Evolutionary conservation across 2,113 vertebrate genomes (phyloP).

Genomic region (Dunckerocampus dactyliophorus): DNA sequence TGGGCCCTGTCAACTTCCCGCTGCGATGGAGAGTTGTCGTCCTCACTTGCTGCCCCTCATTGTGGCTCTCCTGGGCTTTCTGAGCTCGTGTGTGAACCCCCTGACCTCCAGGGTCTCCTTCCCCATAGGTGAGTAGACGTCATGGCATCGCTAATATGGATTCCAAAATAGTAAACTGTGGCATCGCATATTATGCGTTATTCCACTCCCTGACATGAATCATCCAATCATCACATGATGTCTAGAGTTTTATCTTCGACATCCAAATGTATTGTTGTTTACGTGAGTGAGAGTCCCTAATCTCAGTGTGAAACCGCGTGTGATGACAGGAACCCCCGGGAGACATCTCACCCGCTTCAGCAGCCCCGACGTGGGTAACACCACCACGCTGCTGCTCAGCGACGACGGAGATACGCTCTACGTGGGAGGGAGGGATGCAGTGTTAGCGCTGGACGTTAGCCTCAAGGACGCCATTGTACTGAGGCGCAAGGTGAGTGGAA

Average conservation of each 20-base stretch:
- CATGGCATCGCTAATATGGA: no score
- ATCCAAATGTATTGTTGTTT: background rate
- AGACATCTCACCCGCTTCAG: slow-evolving; percentile 56
- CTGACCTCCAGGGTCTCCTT: slow-evolving; percentile 66
- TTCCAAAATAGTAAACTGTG: background rate
- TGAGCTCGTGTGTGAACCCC: slow-evolving; percentile 16
- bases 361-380: slow-evolving; percentile 56
- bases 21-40: slow-evolving; percentile 39
- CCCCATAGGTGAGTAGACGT: slow-evolving; percentile 51
- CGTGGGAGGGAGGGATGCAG: slow-evolving; percentile 67
- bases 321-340: slow-evolving; percentile 60
- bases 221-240: no score
- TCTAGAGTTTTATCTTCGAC: background rate
- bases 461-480: slow-evolving; percentile 46
- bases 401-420: slow-evolving; percentile 57
- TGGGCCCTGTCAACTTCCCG: background rate
- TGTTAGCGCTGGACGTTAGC: slow-evolving; percentile 67
- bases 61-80: slow-evolving; percentile 34
- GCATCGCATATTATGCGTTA: background rate
- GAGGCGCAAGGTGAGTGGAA: slow-evolving; percentile 55
- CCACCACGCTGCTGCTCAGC: slow-evolving; percentile 72
- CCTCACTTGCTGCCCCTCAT: slow-evolving; percentile 18
- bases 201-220: background rate
- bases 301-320: slow-evolving; percentile 2
- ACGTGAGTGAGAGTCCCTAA: slow-evolving; percentile 1